Percentiles rank a stretch among this genome's conserved stretches.
Conservation (phyloP, 2,797 vertebrate species). For the Monodelphis domestica region DNA sequence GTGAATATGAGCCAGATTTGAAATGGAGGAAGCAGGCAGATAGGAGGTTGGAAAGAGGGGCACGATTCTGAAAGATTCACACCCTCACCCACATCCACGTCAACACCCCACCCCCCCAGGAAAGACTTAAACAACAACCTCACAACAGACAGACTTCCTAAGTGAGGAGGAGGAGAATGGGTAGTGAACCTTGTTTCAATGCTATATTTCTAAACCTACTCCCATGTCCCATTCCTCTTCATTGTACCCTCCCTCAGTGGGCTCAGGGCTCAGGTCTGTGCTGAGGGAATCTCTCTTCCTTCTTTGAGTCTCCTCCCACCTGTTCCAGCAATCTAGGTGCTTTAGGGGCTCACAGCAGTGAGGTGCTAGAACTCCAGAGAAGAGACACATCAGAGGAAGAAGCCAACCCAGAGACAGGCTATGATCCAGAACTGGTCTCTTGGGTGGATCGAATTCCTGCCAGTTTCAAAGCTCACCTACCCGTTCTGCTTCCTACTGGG, state of each 20-base stretch:
- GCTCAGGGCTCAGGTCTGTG: not conserved
- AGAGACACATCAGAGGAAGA: not conserved
- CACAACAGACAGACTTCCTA: not conserved
- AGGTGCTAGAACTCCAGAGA: not conserved
- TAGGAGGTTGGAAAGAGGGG: conserved; percentile 5
- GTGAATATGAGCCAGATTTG: not conserved
- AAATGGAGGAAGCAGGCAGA: not conserved
- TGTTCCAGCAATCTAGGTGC: too few species aligned
- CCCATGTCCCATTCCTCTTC: not conserved
- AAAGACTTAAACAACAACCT: not conserved
- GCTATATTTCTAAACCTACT: not conserved
- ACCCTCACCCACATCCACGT: not conserved
- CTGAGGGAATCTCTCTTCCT: not conserved
- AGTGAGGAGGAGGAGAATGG: not conserved
- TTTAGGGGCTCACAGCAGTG: not conserved
- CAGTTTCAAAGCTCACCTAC: not conserved
- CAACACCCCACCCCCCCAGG: not conserved
- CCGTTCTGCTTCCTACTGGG: not conserved
- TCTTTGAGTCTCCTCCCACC: not conserved
- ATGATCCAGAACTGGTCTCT: not conserved
- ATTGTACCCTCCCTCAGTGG: not conserved
- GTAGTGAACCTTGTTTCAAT: not conserved
- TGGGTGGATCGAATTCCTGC: not conserved
- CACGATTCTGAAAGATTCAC: not conserved
- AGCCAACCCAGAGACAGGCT: not conserved